These are phyloP conservation scores for Paramuricea clavata DNA, from an alignment of 92 coral and sea anemone genomes.

Conservation along the genomic window DNA sequence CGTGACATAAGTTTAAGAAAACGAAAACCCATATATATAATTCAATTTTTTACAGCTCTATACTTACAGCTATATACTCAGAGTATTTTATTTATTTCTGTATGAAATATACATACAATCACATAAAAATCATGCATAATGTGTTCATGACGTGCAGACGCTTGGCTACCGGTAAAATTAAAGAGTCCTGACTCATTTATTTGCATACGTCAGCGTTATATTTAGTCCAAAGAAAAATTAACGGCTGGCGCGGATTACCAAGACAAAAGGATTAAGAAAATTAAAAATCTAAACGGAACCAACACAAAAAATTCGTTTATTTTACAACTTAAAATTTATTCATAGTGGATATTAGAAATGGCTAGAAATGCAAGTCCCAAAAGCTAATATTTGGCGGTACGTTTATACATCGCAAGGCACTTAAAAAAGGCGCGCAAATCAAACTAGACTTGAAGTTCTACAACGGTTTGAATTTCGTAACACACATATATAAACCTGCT, in stretches of 20 bases:
- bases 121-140: background rate
- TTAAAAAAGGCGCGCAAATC: slow-evolving; percentile 16
- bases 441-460: background rate
- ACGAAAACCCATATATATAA: no score
- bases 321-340: background rate
- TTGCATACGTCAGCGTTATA: background rate
- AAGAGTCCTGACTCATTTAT: background rate
- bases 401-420: background rate
- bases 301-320: background rate
- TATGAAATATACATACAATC: background rate
- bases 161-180: background rate
- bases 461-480: background rate
- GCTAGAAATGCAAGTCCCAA: background rate
- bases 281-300: background rate
- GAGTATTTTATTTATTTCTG: no score
- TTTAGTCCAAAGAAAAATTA: background rate
- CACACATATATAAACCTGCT: background rate
- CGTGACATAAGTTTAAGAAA: no score
- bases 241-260: background rate
- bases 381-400: background rate
- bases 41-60: no score
- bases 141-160: background rate
- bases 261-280: background rate
- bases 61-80: no score
- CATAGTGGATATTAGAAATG: background rate